Conservation (phyloP, 2,797 vertebrate genomes). For the Cyclura pinguis region DNA sequence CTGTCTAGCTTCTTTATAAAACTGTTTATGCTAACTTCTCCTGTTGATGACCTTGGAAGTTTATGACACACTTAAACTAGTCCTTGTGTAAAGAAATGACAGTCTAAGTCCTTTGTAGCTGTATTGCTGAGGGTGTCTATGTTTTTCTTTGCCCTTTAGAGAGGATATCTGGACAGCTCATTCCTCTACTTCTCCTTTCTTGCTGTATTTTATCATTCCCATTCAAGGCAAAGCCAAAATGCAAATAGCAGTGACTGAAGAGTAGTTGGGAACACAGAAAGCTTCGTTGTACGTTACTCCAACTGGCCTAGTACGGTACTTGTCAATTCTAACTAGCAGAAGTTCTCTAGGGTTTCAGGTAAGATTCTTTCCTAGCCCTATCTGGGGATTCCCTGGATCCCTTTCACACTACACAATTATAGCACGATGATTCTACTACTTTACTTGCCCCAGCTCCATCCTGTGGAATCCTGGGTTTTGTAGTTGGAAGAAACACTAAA, state of each 20-base stretch:
- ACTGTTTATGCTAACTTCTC: slow-evolving; percentile 56
- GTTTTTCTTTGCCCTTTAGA: slow-evolving; percentile 38
- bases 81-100: slow-evolving; percentile 46
- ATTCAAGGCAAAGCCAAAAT: background rate
- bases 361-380: too few species aligned
- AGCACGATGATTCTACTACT: too few species aligned
- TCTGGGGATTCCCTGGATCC: too few species aligned
- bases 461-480: too few species aligned
- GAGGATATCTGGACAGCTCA: slow-evolving; percentile 35
- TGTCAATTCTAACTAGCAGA: too few species aligned
- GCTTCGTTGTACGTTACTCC: too few species aligned
- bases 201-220: slow-evolving; percentile 1
- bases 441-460: too few species aligned
- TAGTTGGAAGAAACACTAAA: too few species aligned
- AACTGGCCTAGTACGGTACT: too few species aligned
- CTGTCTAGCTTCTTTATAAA: slow-evolving; percentile 45
- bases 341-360: too few species aligned
- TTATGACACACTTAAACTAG: slow-evolving; percentile 46
- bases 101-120: slow-evolving; percentile 44
- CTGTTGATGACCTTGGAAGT: slow-evolving; percentile 59
- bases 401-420: too few species aligned
- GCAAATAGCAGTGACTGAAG: background rate
- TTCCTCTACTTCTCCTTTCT: slow-evolving; percentile 24
- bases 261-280: too few species aligned
- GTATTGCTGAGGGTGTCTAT: slow-evolving; percentile 37